phyloP scores from a whole-genome alignment of 2,797 vertebrate species.

The Chelon labrosus region DNA sequence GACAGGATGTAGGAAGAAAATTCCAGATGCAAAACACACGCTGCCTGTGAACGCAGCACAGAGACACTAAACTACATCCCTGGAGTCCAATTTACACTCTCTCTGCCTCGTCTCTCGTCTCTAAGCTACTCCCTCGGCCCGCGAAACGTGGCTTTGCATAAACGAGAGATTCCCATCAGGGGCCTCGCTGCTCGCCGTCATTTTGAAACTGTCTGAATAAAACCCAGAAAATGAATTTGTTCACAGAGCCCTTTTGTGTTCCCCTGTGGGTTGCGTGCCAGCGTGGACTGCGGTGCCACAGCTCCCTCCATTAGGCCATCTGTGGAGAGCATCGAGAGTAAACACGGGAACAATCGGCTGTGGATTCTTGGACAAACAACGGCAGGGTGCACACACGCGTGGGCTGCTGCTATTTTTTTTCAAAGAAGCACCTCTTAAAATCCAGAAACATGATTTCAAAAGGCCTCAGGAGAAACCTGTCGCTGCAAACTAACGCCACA shows the following conservation, averaged over 20 bases:
- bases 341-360: constrained; percentile 67
- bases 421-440: constrained; percentile 20
- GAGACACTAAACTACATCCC: constrained; percentile 47
- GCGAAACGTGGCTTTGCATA: constrained; percentile 6
- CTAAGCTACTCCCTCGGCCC: constrained; percentile 16
- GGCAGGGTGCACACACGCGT: constrained; percentile 26
- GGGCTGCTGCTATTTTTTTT: constrained; percentile 42
- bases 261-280: constrained; percentile 56
- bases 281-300: constrained; percentile 19
- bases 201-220: too few species aligned
- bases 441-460: constrained; percentile 35
- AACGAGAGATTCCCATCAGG: constrained; percentile 2
- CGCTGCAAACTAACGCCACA: too few species aligned
- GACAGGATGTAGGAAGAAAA: constrained; percentile 78
- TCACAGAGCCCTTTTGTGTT: constrained; percentile 30
- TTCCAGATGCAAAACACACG: constrained; percentile 60
- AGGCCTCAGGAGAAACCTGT: not conserved
- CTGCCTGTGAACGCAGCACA: constrained; percentile 35
- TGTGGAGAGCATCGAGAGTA: constrained; percentile 57
- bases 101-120: constrained; percentile 15
- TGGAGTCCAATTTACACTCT: constrained; percentile 58
- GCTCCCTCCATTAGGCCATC: constrained; percentile 64
- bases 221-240: constrained; percentile 23
- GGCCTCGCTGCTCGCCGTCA: not conserved
- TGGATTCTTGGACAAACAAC: constrained; percentile 63